Conservation (phyloP, 2,888 invertebrate genomes). For the Cactoblastis cactorum region DNA sequence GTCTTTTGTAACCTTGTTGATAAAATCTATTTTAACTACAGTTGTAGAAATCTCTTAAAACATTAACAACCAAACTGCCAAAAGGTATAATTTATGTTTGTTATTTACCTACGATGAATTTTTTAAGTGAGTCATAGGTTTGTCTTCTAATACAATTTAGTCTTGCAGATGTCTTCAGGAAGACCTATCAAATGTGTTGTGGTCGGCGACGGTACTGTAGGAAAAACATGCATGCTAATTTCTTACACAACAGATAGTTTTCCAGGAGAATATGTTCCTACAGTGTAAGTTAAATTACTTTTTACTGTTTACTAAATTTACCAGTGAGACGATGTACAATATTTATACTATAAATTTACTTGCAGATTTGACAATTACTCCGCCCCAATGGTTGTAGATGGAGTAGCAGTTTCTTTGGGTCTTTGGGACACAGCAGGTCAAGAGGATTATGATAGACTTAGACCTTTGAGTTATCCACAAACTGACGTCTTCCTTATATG, state of each 20-base stretch:
- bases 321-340: neutral
- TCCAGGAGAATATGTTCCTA: conserved; percentile 96
- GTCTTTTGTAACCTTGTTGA: conserved; percentile 22
- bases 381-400: conserved; percentile 98
- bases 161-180: conserved; percentile 90
- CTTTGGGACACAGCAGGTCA: conserved; percentile 99
- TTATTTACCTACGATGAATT: conserved; percentile 44
- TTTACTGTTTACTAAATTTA: neutral
- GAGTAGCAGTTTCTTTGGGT: conserved; percentile 96
- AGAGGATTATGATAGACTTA: conserved; percentile 97
- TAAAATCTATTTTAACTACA: conserved; percentile 20
- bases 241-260: conserved; percentile 96
- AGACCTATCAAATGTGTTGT: conserved; percentile 95
- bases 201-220: conserved; percentile 95
- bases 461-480: conserved; percentile 98
- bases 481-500: conserved; percentile 99
- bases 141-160: conserved; percentile 52
- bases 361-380: conserved; percentile 98
- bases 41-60: conserved; percentile 24
- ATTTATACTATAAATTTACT: conserved; percentile 14
- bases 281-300: conserved; percentile 86
- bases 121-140: conserved; percentile 65
- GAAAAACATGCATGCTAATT: conserved; percentile 96
- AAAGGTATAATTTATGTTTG: conserved; percentile 29
- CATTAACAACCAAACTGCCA: conserved; percentile 23